phyloP scores from a whole-genome alignment of 2,888 invertebrate species.

The Lepetodrilus schrolli region DNA sequence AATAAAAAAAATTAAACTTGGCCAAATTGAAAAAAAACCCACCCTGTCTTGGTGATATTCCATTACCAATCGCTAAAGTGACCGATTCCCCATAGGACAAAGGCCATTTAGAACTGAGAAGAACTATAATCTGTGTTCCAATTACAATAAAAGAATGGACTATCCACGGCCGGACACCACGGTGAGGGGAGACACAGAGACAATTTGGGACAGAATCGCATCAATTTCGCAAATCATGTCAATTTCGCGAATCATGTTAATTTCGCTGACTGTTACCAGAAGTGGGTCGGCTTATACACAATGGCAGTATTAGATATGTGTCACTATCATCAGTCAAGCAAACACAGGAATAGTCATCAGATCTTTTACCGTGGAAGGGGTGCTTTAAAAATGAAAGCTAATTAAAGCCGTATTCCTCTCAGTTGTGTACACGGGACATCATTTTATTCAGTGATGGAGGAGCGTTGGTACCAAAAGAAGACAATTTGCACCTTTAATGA shows the following conservation, averaged over 20 bases:
- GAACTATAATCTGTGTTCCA: background rate
- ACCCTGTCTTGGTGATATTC: no score
- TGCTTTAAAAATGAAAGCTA: background rate
- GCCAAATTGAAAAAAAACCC: no score
- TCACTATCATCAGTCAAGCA: background rate
- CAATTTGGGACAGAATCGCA: background rate
- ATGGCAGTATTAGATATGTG: background rate
- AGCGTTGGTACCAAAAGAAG: background rate
- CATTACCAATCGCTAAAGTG: no score
- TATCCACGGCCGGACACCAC: background rate
- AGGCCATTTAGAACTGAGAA: conserved; percentile 2
- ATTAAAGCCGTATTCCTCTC: background rate
- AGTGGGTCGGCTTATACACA: background rate
- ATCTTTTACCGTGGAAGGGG: conserved; percentile 1
- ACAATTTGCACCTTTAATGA: conserved; percentile 18
- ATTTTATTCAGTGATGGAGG: conserved; percentile 1
- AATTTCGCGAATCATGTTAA: conserved; percentile 7
- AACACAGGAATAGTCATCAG: conserved; percentile 12
- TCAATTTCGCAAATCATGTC: conserved; percentile 11
- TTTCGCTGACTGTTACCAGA: conserved; percentile 15
- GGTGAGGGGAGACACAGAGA: background rate
- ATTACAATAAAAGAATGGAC: background rate
- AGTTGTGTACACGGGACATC: background rate
- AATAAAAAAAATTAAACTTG: no score
- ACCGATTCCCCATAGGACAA: no score